A percentile compares a stretch with the other conserved stretches of the same genome.
These are phyloP conservation scores for Agrochola litura DNA, from an alignment of 2,888 invertebrate genomes.

Conservation along the genomic window DNA sequence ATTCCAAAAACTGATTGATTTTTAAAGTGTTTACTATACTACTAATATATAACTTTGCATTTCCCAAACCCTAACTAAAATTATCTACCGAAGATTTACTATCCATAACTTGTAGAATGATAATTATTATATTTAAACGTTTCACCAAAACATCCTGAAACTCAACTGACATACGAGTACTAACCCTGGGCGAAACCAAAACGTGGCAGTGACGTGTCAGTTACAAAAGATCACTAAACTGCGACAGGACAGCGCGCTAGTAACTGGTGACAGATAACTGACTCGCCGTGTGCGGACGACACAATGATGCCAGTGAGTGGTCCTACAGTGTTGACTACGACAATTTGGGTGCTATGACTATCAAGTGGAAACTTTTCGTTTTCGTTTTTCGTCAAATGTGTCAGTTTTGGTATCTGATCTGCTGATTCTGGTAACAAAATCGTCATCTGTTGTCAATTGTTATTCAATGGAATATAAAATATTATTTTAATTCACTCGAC, in stretches of 20 bases:
- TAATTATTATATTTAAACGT: constrained; percentile 4
- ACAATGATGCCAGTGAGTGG: constrained; percentile 45
- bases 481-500: background rate
- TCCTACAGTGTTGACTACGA: constrained; percentile 39
- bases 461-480: background rate
- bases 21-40: background rate
- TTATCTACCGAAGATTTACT: background rate
- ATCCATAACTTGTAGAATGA: background rate
- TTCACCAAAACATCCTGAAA: constrained; percentile 36
- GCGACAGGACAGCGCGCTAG: constrained; percentile 27
- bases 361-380: constrained; percentile 14
- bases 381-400: constrained; percentile 8
- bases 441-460: background rate
- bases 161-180: constrained; percentile 21
- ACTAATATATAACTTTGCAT: background rate
- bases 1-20: background rate
- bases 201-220: constrained; percentile 24
- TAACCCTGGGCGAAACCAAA: constrained; percentile 41
- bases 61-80: background rate
- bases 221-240: constrained; percentile 36
- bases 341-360: constrained; percentile 40
- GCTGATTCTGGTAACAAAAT: background rate
- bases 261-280: constrained; percentile 55
- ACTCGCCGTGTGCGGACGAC: constrained; percentile 47
- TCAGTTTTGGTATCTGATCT: background rate